Conservation (phyloP, 2,113 vertebrate species). For the Entomyzon cyanotis region DNA sequence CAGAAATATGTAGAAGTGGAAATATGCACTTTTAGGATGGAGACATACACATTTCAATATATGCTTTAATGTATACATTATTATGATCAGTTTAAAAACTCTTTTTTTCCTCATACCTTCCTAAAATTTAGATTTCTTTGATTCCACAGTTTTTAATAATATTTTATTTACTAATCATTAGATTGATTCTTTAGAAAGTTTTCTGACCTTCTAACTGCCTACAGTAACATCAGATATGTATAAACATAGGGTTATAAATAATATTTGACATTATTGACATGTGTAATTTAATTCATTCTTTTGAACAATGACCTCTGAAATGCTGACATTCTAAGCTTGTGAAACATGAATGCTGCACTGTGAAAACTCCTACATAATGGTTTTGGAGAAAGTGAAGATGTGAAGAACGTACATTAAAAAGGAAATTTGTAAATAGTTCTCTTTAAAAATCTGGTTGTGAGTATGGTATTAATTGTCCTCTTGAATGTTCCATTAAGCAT, state of each 20-base stretch:
- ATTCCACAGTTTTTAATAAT: background rate
- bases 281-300: background rate
- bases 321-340: background rate
- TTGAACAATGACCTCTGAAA: background rate
- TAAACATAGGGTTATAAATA: background rate
- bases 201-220: background rate
- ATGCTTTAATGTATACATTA: background rate
- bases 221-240: background rate
- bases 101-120: background rate
- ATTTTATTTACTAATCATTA: background rate
- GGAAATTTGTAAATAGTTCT: background rate
- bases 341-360: background rate
- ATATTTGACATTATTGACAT: background rate
- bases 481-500: background rate
- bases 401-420: background rate
- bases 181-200: background rate
- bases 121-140: background rate
- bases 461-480: background rate
- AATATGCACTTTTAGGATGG: background rate
- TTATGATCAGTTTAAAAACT: background rate
- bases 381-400: background rate
- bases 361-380: background rate
- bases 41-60: background rate
- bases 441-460: background rate
- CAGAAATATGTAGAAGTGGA: background rate